Evolutionary conservation across 2,113 vertebrate genomes (phyloP).

Genomic region (Serilophus lunatus): DNA sequence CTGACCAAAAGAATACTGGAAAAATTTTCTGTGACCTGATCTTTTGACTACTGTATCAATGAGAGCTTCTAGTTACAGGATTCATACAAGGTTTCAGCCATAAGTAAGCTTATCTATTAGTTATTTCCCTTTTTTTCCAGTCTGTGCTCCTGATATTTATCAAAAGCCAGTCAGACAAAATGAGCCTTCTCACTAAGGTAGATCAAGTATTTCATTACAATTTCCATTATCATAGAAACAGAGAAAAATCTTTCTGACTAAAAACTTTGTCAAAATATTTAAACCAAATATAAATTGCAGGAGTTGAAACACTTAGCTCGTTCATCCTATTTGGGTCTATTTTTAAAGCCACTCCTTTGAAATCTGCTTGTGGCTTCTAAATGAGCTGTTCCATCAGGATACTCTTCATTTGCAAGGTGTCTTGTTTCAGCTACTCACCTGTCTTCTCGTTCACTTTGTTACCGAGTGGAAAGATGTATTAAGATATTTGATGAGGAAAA

Average conservation of each 20-base stretch:
- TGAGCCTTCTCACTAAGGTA: neutral
- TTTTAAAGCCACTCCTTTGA: neutral
- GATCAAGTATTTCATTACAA: constrained; percentile 25
- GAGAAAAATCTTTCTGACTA: neutral
- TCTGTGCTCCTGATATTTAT: neutral
- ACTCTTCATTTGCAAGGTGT: neutral
- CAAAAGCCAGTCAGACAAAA: neutral
- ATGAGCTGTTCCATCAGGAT: neutral
- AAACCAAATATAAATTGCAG: neutral
- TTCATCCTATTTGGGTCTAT: neutral
- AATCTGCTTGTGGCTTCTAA: neutral
- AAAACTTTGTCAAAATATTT: constrained; percentile 51
- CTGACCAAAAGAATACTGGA: neutral
- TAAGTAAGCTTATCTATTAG: neutral
- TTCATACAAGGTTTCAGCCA: neutral
- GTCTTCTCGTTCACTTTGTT: neutral
- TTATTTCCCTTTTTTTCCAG: neutral
- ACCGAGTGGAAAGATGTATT: neutral
- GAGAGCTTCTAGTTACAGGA: neutral
- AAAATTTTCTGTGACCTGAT: neutral
- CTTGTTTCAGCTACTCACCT: neutral
- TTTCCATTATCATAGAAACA: constrained; percentile 13
- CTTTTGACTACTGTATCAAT: neutral
- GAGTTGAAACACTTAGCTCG: neutral
- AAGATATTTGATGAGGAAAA: neutral